Evolutionary conservation across 2,113 vertebrate genomes (phyloP).

Genomic region (Eupsittula cactorum): DNA sequence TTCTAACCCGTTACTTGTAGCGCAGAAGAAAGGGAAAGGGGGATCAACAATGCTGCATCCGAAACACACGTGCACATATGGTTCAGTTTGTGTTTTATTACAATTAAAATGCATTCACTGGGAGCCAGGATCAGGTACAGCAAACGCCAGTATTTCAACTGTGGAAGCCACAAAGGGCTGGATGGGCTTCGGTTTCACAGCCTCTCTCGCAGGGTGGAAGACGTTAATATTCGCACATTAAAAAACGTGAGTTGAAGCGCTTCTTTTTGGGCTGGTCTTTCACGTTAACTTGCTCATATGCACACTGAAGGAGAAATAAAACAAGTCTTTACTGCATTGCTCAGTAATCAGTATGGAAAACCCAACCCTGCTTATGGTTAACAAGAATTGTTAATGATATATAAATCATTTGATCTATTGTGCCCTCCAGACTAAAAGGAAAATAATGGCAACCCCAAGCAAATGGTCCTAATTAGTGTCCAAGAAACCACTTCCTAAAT

Average conservation of each 20-base stretch:
- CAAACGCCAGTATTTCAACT: not conserved
- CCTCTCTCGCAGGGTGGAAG: not conserved
- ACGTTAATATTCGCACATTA: slow-evolving; percentile 46
- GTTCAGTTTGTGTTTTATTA: slow-evolving; percentile 45
- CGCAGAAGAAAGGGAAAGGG: slow-evolving; percentile 8
- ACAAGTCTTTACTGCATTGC: slow-evolving; percentile 37
- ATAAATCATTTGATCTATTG: slow-evolving; percentile 63
- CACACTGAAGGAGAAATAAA: slow-evolving; percentile 82
- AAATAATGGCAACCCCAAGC: slow-evolving; percentile 59
- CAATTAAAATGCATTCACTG: slow-evolving; percentile 21
- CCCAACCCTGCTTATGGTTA: slow-evolving; percentile 10
- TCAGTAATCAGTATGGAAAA: slow-evolving; percentile 48
- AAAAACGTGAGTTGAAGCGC: slow-evolving; percentile 77
- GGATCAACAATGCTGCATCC: not conserved
- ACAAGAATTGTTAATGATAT: slow-evolving; percentile 56
- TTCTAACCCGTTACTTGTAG: not conserved
- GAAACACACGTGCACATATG: slow-evolving; percentile 18
- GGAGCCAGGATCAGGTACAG: not conserved
- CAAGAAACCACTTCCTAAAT: slow-evolving; percentile 68
- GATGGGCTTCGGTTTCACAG: not conserved
- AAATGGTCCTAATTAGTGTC: slow-evolving; percentile 72
- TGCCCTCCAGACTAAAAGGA: slow-evolving; percentile 52
- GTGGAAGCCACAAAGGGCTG: not conserved
- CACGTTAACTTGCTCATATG: slow-evolving; percentile 84
- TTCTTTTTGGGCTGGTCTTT: slow-evolving; percentile 86